Base-by-base conservation (phyloP, 2,113 vertebrate genomes). In the Ramphastos sulfuratus region DNA sequence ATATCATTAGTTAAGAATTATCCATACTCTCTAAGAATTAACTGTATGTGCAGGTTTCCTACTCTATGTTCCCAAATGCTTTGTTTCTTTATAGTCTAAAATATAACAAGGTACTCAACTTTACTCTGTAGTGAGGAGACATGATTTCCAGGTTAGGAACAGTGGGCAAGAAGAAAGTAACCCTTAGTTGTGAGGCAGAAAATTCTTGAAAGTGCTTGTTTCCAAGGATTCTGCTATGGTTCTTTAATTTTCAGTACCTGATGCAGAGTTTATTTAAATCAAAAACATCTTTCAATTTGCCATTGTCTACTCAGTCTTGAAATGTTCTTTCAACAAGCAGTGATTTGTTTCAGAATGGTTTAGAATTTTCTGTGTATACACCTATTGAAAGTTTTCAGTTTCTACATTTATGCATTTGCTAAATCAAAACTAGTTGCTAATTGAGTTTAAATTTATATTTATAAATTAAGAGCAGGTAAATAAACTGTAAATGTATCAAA, bases 231-330 rank as follows among this genome's bases (percentile, higher is more conserved):
- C 23, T 20, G 4, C 12, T 74, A 7, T 55, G 5, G 16, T 35
- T 7, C 9, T 11, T 91, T 28, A 55, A 15, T 71, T 78, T 89
- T 60, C n/a, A 66, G 25, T 55, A 11, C 10, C 25, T 70, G 7
- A 66, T 70, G 14, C 2, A 66, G 8, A 39, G 8, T 17, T 24
- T 20, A 28, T 67, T 54, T 23, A 73, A 82, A 64, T 13, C 25
- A 4, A 82, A 30, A n/a, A 39, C 63, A 3, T 1, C 1, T 4
- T 2, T 44, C 39, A 58, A 28, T 7, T 4, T 59, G 2, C 2
- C 6, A 25, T 65, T 86, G 7, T 56, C 6, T 77, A 6, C 9
- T 64, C 31, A 23, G 7, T 59, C 20, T 65, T 73, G 20, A 69
- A 56, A n/a, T 42, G 3, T 42, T 76, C 13, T 60, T 9, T 42